These are phyloP conservation scores for Drosophila mimica DNA, from an alignment of 2,888 invertebrate genomes.

Conservation along the genomic window DNA sequence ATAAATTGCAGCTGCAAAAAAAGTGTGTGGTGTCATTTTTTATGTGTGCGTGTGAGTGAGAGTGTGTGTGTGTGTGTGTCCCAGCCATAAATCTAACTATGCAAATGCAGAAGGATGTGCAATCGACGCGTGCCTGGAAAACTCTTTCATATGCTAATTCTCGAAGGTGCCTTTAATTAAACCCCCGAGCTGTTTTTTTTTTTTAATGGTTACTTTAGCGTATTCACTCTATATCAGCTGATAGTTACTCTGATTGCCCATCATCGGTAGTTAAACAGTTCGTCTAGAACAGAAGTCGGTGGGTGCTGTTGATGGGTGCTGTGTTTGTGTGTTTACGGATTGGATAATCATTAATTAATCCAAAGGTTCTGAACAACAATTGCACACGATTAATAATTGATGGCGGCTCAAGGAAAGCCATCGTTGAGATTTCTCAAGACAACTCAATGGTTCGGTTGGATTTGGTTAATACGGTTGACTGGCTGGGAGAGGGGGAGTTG, in stretches of 20 bases:
- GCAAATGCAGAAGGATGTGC: constrained; percentile 44
- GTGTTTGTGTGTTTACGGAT: neutral
- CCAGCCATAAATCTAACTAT: constrained; percentile 46
- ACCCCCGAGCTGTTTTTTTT: constrained; percentile 2
- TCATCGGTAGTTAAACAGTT: constrained; percentile 1
- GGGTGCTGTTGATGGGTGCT: constrained; percentile 29
- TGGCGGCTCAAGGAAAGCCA: constrained; percentile 34
- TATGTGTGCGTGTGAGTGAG: constrained; percentile 1
- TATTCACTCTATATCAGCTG: neutral
- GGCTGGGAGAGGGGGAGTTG: constrained; percentile 1
- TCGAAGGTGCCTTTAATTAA: constrained; percentile 43
- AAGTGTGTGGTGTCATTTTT: constrained; percentile 59
- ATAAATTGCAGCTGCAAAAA: constrained; percentile 69
- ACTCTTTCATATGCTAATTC: constrained; percentile 63
- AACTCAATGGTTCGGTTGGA: constrained; percentile 52
- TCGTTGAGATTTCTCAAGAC: constrained; percentile 47
- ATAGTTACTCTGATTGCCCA: neutral
- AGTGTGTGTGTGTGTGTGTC: neutral
- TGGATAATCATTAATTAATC: constrained; percentile 60
- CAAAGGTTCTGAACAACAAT: constrained; percentile 33
- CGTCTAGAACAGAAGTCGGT: neutral
- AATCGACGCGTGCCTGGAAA: constrained; percentile 53
- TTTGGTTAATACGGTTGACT: constrained; percentile 57
- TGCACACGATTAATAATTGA: constrained; percentile 71
- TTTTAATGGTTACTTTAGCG: constrained; percentile 4